Evolutionary conservation across 2,113 vertebrate species (phyloP).

Genomic region (Pogona vitticeps): DNA sequence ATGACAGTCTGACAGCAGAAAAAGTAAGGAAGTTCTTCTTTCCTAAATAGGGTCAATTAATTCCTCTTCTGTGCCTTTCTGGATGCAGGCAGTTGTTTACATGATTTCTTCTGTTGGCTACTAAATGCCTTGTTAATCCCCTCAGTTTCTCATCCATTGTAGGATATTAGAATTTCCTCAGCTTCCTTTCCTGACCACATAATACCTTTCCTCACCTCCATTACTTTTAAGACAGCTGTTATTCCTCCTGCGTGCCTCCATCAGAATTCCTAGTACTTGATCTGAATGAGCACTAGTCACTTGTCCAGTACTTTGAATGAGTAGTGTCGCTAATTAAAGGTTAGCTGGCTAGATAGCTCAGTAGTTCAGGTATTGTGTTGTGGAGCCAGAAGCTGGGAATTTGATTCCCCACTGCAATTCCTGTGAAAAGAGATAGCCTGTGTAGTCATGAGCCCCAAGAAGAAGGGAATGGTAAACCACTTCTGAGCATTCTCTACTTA

Average conservation of each 20-base stretch:
- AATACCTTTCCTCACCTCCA: neutral
- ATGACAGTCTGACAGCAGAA: conserved; percentile 17
- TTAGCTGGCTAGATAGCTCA: too few relatives aligned
- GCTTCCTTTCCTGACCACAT: neutral
- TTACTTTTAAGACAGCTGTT: neutral
- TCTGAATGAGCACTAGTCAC: neutral
- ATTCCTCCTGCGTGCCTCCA: neutral
- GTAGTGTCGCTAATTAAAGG: neutral
- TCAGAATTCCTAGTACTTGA: neutral
- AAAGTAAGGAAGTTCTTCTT: conserved; percentile 41
- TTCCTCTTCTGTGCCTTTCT: neutral
- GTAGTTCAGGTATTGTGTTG: too few relatives aligned
- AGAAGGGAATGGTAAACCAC: too few relatives aligned
- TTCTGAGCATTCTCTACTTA: too few relatives aligned
- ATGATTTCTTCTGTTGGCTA: neutral
- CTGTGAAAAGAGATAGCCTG: too few relatives aligned
- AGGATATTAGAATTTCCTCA: neutral
- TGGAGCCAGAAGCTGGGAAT: too few relatives aligned
- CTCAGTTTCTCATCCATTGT: neutral
- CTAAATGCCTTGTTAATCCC: too few relatives aligned
- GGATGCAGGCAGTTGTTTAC: neutral
- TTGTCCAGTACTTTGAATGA: neutral
- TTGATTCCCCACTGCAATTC: too few relatives aligned
- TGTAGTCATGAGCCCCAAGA: too few relatives aligned
- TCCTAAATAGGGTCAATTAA: accelerated